Evolutionary conservation across 2,888 invertebrate genomes (phyloP), one percentile per base, ranked within the genome.

Genomic region (Diadromus collaris): DNA sequence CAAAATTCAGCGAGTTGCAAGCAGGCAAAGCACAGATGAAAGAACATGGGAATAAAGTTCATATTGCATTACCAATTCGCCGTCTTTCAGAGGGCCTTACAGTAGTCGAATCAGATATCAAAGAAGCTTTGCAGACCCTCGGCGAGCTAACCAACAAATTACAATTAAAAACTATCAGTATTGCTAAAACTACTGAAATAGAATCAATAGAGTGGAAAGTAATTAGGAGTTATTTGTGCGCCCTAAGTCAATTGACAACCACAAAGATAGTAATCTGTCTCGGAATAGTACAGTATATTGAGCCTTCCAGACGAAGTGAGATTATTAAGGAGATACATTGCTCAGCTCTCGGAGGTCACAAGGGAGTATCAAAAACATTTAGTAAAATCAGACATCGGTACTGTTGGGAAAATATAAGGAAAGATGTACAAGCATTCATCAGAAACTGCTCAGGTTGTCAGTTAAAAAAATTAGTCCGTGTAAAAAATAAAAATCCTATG

Each of bases 371-470:
- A 13, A 80, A 80, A 61, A 78, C 77, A 19, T 80, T 58, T 27
- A 70, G 60, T 24, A 38, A 76, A 34, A 76, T 81, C 10, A n/a
- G 73, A 46, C 64, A 46, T 19, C 34, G 61, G 1, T 77, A 74
- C 29, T 74, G 27, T 32, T 77, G 74, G 74, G 56, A 61, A 13
- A 74, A 65, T 46, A 58, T 76, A 29, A 80, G 77, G 54, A 27
- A 19, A 1, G 70, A 74, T 3, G 60, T 80, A 2, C 74, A 74
- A 60, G 34, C 21, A 19, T 48, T 63, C 2, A 61, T 77, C 6
- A 44, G 67, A 38, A 58, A n/a, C 0, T 85, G 84, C 63, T 34
- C 68, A 1, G 27, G 32, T 0, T 86, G 85, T 72, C 81, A 84
- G 58, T 27, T 63, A 19, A 83, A 83, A 68, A 81, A 85, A 78